phyloP scores from a whole-genome alignment of 2,888 invertebrate species.

The Smittia aterrima region DNA sequence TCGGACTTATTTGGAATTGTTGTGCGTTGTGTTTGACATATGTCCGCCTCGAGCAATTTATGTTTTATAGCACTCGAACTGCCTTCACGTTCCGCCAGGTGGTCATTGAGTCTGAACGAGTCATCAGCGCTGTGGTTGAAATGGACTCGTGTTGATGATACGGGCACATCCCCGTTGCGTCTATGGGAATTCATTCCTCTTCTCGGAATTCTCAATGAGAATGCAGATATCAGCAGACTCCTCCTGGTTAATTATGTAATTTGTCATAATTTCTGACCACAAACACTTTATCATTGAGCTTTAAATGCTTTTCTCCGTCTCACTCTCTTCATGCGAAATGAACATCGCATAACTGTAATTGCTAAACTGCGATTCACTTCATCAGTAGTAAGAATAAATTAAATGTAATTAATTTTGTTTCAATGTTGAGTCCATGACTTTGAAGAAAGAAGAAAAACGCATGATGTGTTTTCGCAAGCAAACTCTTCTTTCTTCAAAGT shows the following conservation, averaged over 20 bases:
- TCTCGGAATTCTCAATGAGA: background rate
- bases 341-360: background rate
- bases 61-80: background rate
- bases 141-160: background rate
- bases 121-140: no score
- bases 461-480: background rate
- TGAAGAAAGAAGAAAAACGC: background rate
- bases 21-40: conserved; percentile 7
- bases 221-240: background rate
- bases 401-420: conserved; percentile 33
- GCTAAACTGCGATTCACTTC: background rate
- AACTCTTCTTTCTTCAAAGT: no score
- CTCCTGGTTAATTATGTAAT: conserved; percentile 37
- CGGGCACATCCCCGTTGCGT: background rate
- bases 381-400: conserved; percentile 21
- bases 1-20: background rate
- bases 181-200: background rate
- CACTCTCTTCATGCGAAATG: background rate
- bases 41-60: conserved; percentile 20
- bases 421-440: conserved; percentile 21
- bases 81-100: background rate
- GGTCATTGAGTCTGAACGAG: background rate
- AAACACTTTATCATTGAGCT: conserved; percentile 31
- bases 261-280: conserved; percentile 39
- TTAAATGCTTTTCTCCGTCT: background rate